A percentile compares a stretch with the other conserved stretches of the same genome.
These are phyloP conservation scores for Sandelia bainsii DNA, from an alignment of 2,797 vertebrate species.

Conservation along the genomic window DNA sequence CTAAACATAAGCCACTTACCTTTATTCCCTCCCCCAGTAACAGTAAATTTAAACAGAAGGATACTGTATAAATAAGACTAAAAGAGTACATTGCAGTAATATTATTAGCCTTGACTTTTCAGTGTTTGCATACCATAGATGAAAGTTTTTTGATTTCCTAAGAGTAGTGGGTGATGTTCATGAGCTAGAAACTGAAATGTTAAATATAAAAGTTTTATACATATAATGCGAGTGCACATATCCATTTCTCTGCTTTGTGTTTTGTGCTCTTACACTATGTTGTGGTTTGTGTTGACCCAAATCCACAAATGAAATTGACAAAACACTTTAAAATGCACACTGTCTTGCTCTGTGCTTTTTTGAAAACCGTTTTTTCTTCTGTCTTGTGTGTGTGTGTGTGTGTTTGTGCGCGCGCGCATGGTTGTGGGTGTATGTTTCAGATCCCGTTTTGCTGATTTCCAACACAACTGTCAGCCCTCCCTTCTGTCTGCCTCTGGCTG, in stretches of 20 bases:
- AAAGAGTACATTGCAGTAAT: neutral
- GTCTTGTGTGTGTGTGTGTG: slow-evolving; percentile 35
- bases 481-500: slow-evolving; percentile 86
- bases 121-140: slow-evolving; percentile 1
- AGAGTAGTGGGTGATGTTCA: slow-evolving; percentile 1
- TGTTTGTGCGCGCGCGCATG: slow-evolving; percentile 8
- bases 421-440: slow-evolving; percentile 78
- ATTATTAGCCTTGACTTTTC: neutral
- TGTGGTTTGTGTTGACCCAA: slow-evolving; percentile 17
- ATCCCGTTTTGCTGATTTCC: slow-evolving; percentile 95
- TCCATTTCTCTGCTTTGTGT: slow-evolving; percentile 6
- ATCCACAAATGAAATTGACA: slow-evolving; percentile 40
- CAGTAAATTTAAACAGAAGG: too few species aligned
- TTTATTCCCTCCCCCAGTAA: too few species aligned
- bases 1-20: too few species aligned
- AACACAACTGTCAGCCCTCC: slow-evolving; percentile 91
- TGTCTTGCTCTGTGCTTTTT: slow-evolving; percentile 16
- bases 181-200: neutral
- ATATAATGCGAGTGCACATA: neutral
- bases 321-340: slow-evolving; percentile 43
- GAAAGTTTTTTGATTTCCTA: neutral
- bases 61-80: neutral
- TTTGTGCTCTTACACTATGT: neutral
- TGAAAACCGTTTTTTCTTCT: slow-evolving; percentile 36
- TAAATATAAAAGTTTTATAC: neutral